Evolutionary conservation across 2,113 vertebrate species (phyloP), one percentile per base, ranked within the genome.

Genomic region (Eptesicus fuscus): DNA sequence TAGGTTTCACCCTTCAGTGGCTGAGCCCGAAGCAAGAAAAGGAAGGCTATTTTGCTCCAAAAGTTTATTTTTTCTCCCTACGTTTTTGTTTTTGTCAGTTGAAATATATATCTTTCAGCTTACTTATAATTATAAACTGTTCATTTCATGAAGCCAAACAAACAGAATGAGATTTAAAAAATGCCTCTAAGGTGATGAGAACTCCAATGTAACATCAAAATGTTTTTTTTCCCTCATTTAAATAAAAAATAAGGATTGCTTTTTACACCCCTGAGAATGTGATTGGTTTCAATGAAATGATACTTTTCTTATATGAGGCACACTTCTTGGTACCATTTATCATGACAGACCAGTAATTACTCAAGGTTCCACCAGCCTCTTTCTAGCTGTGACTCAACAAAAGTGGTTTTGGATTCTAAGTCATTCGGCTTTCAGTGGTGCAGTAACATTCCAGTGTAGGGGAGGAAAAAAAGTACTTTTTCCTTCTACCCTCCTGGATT

Each of bases 331-430:
- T 89, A 59, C 44, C 20, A 2, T 84, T 90, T 93, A 82, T 88
- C 77, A 67, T 47, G 76, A 91, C 59, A 93, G 71, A 88, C 79
- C 87, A 94, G 69, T 71, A 85, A 90, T 96, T 90, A 90, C 74
- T 56, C 32, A 28, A 49, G 40, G 7, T 89, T 90, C 77, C 30
- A 65, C 88, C 76, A 93, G 53, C 76, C 49, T 91, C 47, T 63
- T 47, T 80, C 42, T 51, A 69, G 28, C 79, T 80, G 59, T 70
- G 87, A 87, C 51, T 80, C 49, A 14, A 42, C 30, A 77, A 61
- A 79, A 79, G 44, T 49, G 80, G 74, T 35, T 79, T 84, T 51
- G 65, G 13, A 84, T 88, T 90, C 67, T 11, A 76, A 95, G 71
- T 92, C 77, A 69, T 28, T 65, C 61, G 80, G 47, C 59, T 83